Base-by-base conservation (phyloP, 2,797 vertebrate genomes). In the Typhlichthys subterraneus region DNA sequence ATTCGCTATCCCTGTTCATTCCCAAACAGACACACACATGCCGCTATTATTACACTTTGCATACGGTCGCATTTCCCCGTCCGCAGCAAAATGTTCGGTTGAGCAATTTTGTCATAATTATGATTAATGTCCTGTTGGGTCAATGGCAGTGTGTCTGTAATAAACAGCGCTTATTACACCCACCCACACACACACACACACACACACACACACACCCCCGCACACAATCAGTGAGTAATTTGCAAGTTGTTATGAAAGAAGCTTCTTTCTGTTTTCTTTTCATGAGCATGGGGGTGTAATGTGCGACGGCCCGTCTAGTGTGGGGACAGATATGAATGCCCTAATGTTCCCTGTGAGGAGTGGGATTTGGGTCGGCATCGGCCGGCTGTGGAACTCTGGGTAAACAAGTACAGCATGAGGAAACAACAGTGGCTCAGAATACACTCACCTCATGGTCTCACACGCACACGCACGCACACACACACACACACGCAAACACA, bases 111-210 rank as follows among this genome's bases (percentile, higher is more conserved):
- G 79, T 80, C 88, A 85, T 88, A 84, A 86, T 84, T 83, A 73
- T 92, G 91, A 91, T 93, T 81, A 88, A 90, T 92, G 88, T 75
- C 68, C 69, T 63, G 51, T 46, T 0, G 69, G 84, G 85, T 91
- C 89, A 86, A 65, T 75, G 79, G 68, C 80, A 74, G 70, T 85
- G 83, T 87, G 76, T 84, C 80, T 54, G 80, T 71, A 84, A 85
- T 93, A 90, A 88, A 73, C 76, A 68, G 64, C 80, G 82, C 53
- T 59, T 49, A 50, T 29, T 29, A 29, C 23, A 29, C 23, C 23
- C 23, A 29, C 23, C 3, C 23, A 0, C 23, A 29, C 23, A 29
- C 23, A 29, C 23, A 23, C 23, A 23, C 23, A 23, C 19, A 23
- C 23, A 23, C 23, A 29, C 23, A 29, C 23, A 29, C 23, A 29